Evolutionary conservation across 2,797 vertebrate genomes (phyloP), one percentile per base, ranked within the genome.

Genomic region (Lutjanus campechanus): DNA sequence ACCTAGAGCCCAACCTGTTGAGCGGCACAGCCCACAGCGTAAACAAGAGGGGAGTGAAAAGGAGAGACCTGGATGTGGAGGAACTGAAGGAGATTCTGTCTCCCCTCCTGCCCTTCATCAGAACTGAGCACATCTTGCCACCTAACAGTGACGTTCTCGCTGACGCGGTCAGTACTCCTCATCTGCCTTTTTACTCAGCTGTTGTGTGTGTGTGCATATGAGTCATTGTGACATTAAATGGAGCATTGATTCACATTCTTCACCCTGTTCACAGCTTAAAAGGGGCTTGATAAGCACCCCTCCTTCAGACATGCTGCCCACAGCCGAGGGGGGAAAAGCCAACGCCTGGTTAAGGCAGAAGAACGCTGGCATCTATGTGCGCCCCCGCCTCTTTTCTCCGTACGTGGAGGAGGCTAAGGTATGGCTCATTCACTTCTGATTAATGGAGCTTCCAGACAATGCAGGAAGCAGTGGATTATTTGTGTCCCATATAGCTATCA

Each of bases 321-420:
- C 96, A 8, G 94, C 97, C 17, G 98, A 99, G 91, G 97, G 97
- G 65, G 98, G 98, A 16, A 99, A 99, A 88, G 97, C 97, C 71
- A 98, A 99, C 85, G 94, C 97, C 81, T 99, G 98, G 98, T 92
- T 99, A 77, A 95, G 98, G 69, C 98, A 99, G 91, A 99, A 99
- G 88, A 99, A 96, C 75, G 96, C 97, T 20, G 98, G 98, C 71
- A 99, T 99, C 89, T 99, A 99, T 22, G 97, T 99, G 86, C 96
- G 97, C 47, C 98, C 98, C 29, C 96, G 98, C 66, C 96, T 99
- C 47, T 99, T 99, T 90, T 97, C 98, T 0, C 98, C 98, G 0
- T 99, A 99, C n/a, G 98, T 99, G 88, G 98, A 99, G 82, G 98
- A 99, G 94, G 98, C 98, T 7, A 99, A 99, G 98, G 98, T 99